Evolutionary conservation across 1,140 invertebrate species (phyloP), one percentile per base, ranked within the genome.

Genomic region (Drosophila seguyi): DNA sequence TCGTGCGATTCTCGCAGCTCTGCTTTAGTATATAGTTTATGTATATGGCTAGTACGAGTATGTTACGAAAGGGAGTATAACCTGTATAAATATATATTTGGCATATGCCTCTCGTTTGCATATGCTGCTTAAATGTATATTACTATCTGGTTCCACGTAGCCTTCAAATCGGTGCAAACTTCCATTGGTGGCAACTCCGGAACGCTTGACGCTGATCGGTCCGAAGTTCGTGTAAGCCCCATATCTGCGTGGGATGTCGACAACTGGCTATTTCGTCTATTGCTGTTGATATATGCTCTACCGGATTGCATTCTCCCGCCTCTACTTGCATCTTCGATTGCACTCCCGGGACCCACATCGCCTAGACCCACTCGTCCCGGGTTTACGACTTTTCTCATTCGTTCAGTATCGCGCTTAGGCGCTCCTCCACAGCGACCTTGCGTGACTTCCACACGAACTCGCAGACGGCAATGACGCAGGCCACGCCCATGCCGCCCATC

Each of bases 381-480:
- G 78, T 83, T 92, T 91, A 92, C 76, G 79, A 84, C 72, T 85
- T 88, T 75, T 85, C 91, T 92, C 91, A 92, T 91, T 92, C 91
- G 60, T 92, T 92, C 13, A 92, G 60, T 59, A 92, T 92, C 7
- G 91, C 91, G 71, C 96, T 95, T 93, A 97, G 97, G 94, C 97
- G 94, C 94, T 98, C 97, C 93, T 98, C 97, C 27, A 97, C 95
- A 38, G 97, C 97, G n/a, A 98, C 95, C 93, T 98, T 97, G 83
- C 97, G 94, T 47, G 97, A 97, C 93, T 98, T 98, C 97, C 97
- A 98, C 13, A 98, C 96, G 92, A 98, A 98, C 93, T 99, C 98
- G 91, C 97, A 97, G 20, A 98, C 96, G 10, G 97, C 97, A 71
- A 98, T 96, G 61, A 98, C 96, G 88, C 97, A 97, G 5, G 97